Evolutionary conservation across 2,113 vertebrate genomes (phyloP), one percentile per base, ranked within the genome.

Genomic region (Hypocryptadius cinnamomeus): DNA sequence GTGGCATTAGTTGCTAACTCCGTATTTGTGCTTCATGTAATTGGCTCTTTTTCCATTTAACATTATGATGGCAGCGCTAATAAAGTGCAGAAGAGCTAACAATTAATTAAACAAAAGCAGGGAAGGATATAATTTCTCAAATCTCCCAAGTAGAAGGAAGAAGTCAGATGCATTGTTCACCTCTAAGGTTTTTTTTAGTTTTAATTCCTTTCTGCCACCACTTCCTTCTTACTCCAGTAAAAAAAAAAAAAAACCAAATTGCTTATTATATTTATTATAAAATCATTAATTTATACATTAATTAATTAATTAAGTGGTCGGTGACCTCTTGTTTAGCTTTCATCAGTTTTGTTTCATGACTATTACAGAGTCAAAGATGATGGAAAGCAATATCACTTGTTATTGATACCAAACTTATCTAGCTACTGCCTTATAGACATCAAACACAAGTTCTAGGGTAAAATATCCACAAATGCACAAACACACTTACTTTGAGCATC

Each of bases 401-500:
- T 60, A 64, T 31, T 35, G n/a, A 54, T 24, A 56, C 12, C 31
- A 77, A 53, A 66, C 14, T 21, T 60, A 48, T n/a, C 25, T 30
- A 87, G n/a, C 39, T 85, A 24, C 35, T 74, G 25, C 48, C 35
- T 83, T 77, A 51, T 7, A 93, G 22, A 39, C 20, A 42, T 39
- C 60, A 76, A 50, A 54, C 48, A 69, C 21, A 65, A 50, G 42
- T 83, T 73, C 57, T 48, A 71, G 7, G 33, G 13, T 44, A 56
- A 53, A 71, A 76, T 47, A 47, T 35, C 4, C 6, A 50, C n/a
- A 89, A 77, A 88, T 27, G 30, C 37, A 86, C 4, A 80, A 66
- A 44, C 1, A 30, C 25, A 81, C 97, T 98, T 97, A 98, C 98
- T 97, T 98, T 97, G 97, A 60, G 96, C 97, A 98, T 98, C 96